Evolutionary conservation across 2,888 invertebrate species (phyloP), one percentile per base, ranked within the genome.

Genomic region (Troides aeacus): DNA sequence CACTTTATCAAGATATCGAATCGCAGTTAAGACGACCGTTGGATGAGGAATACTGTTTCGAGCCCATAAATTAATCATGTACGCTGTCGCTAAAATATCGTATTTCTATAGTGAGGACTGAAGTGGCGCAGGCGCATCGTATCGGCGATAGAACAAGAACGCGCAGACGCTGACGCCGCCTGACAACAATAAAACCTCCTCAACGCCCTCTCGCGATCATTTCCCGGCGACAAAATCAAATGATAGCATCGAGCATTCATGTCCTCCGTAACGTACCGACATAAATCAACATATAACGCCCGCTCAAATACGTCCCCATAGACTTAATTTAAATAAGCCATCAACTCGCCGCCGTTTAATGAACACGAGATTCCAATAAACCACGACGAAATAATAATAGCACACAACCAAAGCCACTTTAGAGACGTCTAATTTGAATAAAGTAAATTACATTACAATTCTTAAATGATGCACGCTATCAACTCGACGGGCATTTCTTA

Each of bases 21-120:
- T 90, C 89, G 84, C 81, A 87, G 86, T 85, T 87, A 84, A 82
- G 81, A 80, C 80, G 76, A 82, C 80, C 82, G 79, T 80, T 76
- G 77, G 84, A 81, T 81, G 84, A 83, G 78, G 84, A 86, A 87
- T 88, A 88, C 86, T 82, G 85, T 89, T 88, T 84, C 83, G 76
- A 81, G 77, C 83, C 89, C 81, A 92, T 92, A 91, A 91, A 92
- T 92, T 90, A 92, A 92, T 91, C 92, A 92, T 91, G 92, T 92
- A 87, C 82, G 85, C 90, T 89, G 90, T 91, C 91, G 90, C 90
- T 90, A 88, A 91, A 90, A 89, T 91, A 89, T 90, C 83, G 89
- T 86, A 84, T 86, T 90, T 83, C 84, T 82, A 80, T 80, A 81
- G 83, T 81, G 84, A 81, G 80, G 78, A 79, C 75, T 77, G 77